phyloP scores from a whole-genome alignment of 2,888 invertebrate species.

The Laspeyria flexula region DNA sequence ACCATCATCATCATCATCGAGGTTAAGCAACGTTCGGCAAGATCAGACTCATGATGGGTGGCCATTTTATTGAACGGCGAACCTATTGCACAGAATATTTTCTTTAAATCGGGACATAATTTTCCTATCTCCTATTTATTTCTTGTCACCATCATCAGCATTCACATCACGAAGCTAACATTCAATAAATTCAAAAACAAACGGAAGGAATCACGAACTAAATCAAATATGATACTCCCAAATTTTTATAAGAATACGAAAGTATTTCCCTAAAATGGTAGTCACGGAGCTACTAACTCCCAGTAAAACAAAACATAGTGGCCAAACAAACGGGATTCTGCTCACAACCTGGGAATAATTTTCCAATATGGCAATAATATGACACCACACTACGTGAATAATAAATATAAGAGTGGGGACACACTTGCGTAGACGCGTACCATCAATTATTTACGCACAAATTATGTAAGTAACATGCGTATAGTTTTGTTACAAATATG shows the following conservation, averaged over 20 bases:
- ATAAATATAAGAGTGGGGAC: slow-evolving; percentile 76
- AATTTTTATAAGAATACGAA: slow-evolving; percentile 23
- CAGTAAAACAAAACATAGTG: slow-evolving; percentile 47
- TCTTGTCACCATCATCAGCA: background rate
- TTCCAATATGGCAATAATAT: slow-evolving; percentile 81
- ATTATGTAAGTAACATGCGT: slow-evolving; percentile 74
- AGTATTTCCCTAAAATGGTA: slow-evolving; percentile 38
- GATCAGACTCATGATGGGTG: too few species aligned
- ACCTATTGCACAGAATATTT: background rate
- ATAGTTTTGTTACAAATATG: slow-evolving; percentile 45
- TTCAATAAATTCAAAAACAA: slow-evolving; percentile 38
- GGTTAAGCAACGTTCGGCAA: too few species aligned
- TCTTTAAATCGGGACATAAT: background rate
- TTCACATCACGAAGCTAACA: slow-evolving; percentile 24
- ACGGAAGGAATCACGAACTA: slow-evolving; percentile 40
- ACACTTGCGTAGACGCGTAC: slow-evolving; percentile 63
- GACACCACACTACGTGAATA: slow-evolving; percentile 82
- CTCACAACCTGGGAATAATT: slow-evolving; percentile 78
- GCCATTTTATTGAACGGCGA: background rate
- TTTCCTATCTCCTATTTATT: background rate
- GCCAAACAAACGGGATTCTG: slow-evolving; percentile 58
- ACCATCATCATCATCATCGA: too few species aligned
- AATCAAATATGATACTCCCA: slow-evolving; percentile 41
- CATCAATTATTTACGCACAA: slow-evolving; percentile 82
- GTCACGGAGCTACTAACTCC: slow-evolving; percentile 47